phyloP scores from a whole-genome alignment of 2,888 invertebrate species.

The Ochropleura plecta region DNA sequence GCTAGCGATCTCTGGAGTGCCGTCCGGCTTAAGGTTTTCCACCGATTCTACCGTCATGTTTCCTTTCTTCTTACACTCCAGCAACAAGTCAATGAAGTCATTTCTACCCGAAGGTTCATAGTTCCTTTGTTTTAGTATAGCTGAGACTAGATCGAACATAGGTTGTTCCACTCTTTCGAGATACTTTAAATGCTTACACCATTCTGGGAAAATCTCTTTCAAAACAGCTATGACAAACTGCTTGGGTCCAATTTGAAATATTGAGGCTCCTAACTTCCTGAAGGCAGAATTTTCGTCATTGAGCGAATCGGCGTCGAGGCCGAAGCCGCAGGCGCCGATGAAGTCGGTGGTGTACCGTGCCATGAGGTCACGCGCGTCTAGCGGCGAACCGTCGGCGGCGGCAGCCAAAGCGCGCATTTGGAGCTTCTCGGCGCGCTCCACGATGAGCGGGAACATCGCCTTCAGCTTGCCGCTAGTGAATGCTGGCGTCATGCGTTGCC shows the following conservation, averaged over 20 bases:
- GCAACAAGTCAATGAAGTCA: conserved; percentile 78
- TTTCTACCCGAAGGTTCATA: conserved; percentile 76
- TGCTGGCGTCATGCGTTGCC: conserved; percentile 82
- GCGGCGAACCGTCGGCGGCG: conserved; percentile 62
- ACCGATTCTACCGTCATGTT: conserved; percentile 75
- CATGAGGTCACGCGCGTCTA: conserved; percentile 81
- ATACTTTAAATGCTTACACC: conserved; percentile 70
- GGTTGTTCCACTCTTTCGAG: conserved; percentile 71
- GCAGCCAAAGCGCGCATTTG: conserved; percentile 69
- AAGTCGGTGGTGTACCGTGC: conserved; percentile 82
- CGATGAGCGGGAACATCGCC: conserved; percentile 82
- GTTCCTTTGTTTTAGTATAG: conserved; percentile 76
- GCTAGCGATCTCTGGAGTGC: conserved; percentile 67
- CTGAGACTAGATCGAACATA: conserved; percentile 72
- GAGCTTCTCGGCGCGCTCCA: conserved; percentile 77
- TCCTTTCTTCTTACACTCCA: conserved; percentile 76
- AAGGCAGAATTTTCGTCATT: conserved; percentile 77
- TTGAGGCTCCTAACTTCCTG: conserved; percentile 75
- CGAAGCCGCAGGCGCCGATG: conserved; percentile 81
- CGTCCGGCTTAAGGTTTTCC: conserved; percentile 72
- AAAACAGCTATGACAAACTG: conserved; percentile 67
- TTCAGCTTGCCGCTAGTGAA: conserved; percentile 81
- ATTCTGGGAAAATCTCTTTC: conserved; percentile 75
- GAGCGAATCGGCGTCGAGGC: conserved; percentile 78
- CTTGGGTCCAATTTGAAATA: conserved; percentile 67